phyloP scores from a whole-genome alignment of 2,888 invertebrate species.

The Peribatodes rhomboidaria region DNA sequence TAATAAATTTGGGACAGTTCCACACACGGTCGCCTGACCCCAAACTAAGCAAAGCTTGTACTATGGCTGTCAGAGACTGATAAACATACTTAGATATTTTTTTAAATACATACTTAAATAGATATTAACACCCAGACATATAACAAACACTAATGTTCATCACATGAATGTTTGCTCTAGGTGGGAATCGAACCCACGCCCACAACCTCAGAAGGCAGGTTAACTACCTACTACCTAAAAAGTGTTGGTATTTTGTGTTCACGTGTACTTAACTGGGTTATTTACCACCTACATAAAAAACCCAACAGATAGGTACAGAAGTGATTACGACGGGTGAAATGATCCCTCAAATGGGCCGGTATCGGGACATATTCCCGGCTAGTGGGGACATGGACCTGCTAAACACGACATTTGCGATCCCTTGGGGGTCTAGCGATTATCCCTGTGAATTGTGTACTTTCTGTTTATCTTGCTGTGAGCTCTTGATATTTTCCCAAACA shows the following conservation, averaged over 20 bases:
- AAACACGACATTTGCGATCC: constrained; percentile 51
- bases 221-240: too few relatives aligned
- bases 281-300: neutral
- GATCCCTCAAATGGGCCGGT: constrained; percentile 26
- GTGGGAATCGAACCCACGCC: too few relatives aligned
- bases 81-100: too few relatives aligned
- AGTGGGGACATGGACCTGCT: constrained; percentile 69
- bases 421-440: constrained; percentile 17
- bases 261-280: neutral
- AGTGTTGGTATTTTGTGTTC: neutral
- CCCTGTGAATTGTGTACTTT: constrained; percentile 11
- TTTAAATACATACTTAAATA: too few relatives aligned
- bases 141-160: too few relatives aligned
- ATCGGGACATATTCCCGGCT: constrained; percentile 63
- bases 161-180: too few relatives aligned
- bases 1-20: too few relatives aligned
- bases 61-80: too few relatives aligned
- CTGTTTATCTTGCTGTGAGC: constrained; percentile 16
- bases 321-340: constrained; percentile 18
- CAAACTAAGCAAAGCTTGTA: too few relatives aligned
- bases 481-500: constrained; percentile 4
- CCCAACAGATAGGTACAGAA: constrained; percentile 2
- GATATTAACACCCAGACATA: too few relatives aligned
- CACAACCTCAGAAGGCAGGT: too few relatives aligned
- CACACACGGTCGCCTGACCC: too few relatives aligned